A percentile compares a stretch with the other conserved stretches of the same genome.
phyloP scores from a whole-genome alignment of 2,888 invertebrate genomes.

The Mongoloraphidia duomilia region DNA sequence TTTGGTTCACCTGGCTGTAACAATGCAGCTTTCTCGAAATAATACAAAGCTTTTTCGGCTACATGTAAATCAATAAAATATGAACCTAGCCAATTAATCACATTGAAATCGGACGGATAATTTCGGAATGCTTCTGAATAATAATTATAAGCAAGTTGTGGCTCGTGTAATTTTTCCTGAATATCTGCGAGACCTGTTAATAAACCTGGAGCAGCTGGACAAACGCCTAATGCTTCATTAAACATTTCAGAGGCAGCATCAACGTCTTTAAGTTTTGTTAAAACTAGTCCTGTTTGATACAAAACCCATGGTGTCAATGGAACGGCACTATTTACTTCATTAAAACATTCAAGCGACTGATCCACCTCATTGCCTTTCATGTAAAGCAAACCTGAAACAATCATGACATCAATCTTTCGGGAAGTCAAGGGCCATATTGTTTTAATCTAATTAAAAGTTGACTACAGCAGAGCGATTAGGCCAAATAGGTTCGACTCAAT shows the following conservation, averaged over 20 bases:
- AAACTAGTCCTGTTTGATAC: slow-evolving; percentile 64
- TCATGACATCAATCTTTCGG: neutral
- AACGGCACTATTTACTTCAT: slow-evolving; percentile 44
- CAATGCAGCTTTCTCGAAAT: slow-evolving; percentile 65
- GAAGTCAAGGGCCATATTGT: too few relatives aligned
- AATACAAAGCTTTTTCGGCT: slow-evolving; percentile 70
- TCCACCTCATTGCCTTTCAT: slow-evolving; percentile 54
- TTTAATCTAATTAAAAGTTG: too few relatives aligned
- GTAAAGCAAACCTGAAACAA: slow-evolving; percentile 44
- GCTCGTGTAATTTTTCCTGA: slow-evolving; percentile 81
- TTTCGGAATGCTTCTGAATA: slow-evolving; percentile 62
- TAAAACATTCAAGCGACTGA: slow-evolving; percentile 64
- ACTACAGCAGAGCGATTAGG: too few relatives aligned
- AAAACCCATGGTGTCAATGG: slow-evolving; percentile 44
- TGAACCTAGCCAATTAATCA: slow-evolving; percentile 79
- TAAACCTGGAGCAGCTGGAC: slow-evolving; percentile 80
- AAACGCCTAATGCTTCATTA: slow-evolving; percentile 63
- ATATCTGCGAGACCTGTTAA: slow-evolving; percentile 80
- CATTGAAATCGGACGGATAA: slow-evolving; percentile 55
- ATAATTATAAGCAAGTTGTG: slow-evolving; percentile 76
- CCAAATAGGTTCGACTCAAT: too few relatives aligned
- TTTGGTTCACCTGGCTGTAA: slow-evolving; percentile 68
- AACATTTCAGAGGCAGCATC: slow-evolving; percentile 51
- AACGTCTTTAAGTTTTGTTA: slow-evolving; percentile 48
- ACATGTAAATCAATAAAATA: slow-evolving; percentile 82